Evolutionary conservation across 2,888 invertebrate genomes (phyloP).

Genomic region (Chloromyia formosa): DNA sequence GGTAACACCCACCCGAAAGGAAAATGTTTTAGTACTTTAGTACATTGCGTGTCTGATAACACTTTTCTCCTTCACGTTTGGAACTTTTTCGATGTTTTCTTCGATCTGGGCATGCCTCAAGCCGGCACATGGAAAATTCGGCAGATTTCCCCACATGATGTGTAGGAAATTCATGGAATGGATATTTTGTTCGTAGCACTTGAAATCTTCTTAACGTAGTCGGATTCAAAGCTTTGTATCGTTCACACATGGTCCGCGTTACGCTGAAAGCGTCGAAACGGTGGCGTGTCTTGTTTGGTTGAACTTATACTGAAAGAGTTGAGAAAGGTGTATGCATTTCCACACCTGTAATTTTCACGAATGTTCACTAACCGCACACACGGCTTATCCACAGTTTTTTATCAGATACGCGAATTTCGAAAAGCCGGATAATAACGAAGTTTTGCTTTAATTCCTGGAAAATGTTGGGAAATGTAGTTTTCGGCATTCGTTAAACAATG

Average conservation of each 20-base stretch:
- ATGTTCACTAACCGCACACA: background rate
- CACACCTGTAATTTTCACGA: background rate
- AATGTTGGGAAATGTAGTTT: too few species aligned
- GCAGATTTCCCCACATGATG: background rate
- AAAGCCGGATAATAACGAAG: too few species aligned
- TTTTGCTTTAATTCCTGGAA: too few species aligned
- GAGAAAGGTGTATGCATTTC: conserved; percentile 5
- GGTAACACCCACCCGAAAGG: conserved; percentile 7
- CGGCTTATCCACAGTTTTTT: too few species aligned
- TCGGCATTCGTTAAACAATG: too few species aligned
- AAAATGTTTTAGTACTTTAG: conserved; percentile 25
- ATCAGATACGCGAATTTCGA: too few species aligned
- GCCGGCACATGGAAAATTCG: conserved; percentile 27
- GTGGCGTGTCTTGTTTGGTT: conserved; percentile 44
- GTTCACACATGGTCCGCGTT: conserved; percentile 45
- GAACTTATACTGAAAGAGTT: conserved; percentile 13
- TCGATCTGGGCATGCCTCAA: conserved; percentile 26
- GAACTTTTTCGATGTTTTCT: conserved; percentile 31
- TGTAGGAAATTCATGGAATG: conserved; percentile 22
- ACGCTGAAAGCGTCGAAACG: conserved; percentile 23
- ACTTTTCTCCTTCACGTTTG: conserved; percentile 8
- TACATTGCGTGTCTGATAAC: conserved; percentile 22
- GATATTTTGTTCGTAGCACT: background rate
- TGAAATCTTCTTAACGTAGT: conserved; percentile 31
- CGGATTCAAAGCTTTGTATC: conserved; percentile 47